Evolutionary conservation across 2,113 vertebrate genomes (phyloP), one percentile per base, ranked within the genome.

Genomic region (Actenoides lindsayi): DNA sequence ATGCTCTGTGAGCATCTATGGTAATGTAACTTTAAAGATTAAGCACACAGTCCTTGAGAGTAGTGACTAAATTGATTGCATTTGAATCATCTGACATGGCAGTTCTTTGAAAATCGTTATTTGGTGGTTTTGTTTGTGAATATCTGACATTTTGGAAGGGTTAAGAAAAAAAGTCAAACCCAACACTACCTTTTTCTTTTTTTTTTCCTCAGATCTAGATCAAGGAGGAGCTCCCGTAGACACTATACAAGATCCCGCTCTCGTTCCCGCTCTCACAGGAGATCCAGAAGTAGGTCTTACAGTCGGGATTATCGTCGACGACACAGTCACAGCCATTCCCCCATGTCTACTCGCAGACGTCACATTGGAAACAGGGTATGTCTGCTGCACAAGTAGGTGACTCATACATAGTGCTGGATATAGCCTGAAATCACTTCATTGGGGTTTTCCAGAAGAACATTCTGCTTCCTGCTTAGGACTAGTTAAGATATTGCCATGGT

Each of bases 261-360:
- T 39, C 98, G 99, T 5, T 99, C 99, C 5, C 98, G 98, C 77
- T 99, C 99, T 10, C 98, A 98, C 59, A 98, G 98, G 41, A 98
- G 98, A 33, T 99, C 99, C 59, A 97, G 98, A 54, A 99, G 99
- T 65, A 96, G 99, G 67, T 99, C 99, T 16, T 99, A 99, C 96
- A 99, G 99, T 74, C 98, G 99, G 88, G 99, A 99, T 80, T 99
- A 99, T 95, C 98, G 98, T 6, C 98, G 98, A 1, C 98, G 98
- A 13, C 99, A 98, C 70, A 99, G 99, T 87, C 99, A 99, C 91
- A 99, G 99, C 96, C 99, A 98, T 75, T 99, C 99, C 37, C 99
- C 99, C 74, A 99, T 99, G 99, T 99, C 99, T 94, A 99, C 99
- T 89, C 99, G 99, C 48, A 98, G 99, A 18, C 98, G 99, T 39